Evolutionary conservation across 1,140 invertebrate species (phyloP), one percentile per base, ranked within the genome.

Genomic region (Philotrypesis tridentata): DNA sequence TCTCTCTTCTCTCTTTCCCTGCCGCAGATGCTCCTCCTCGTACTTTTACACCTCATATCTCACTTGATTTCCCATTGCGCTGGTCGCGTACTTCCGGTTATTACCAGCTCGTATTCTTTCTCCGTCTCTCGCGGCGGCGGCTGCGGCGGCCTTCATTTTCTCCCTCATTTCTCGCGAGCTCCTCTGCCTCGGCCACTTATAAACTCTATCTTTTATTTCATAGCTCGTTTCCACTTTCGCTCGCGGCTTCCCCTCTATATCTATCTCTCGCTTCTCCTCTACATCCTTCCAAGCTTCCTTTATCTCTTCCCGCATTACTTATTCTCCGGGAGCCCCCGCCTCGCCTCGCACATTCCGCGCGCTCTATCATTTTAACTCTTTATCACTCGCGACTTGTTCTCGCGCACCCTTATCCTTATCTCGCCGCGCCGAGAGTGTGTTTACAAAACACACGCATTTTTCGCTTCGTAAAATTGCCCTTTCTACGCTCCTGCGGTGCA

Each of bases 121-220:
- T 76, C 31, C 67, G 31, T n/a, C 21, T 33, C 67, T n/a, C n/a
- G n/a, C n/a, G n/a, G n/a, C n/a, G n/a, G n/a, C n/a, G n/a, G n/a
- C n/a, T n/a, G n/a, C n/a, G n/a, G n/a, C 31, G 17, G 17, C 31
- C 31, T 48, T 70, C 17, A 55, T 68, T 78, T 78, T 65, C 25
- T 70, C 48, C 25, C 25, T 25, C 76, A 68, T 55, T 70, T 55
- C 65, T 65, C 40, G n/a, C 31, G 61, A 17, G 48, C 25, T 27
- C 61, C 61, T 65, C 27, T 9, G 9, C 27, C 31, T n/a, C 67
- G 5, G 67, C 68, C 77, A 9, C 79, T 68, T 80, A 68, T 55
- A 80, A 80, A 80, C 71, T 74, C 60, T 80, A 79, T 68, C 71
- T 80, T 80, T 67, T 80, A 74, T 73, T 74, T 74, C 79, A 80